Evolutionary conservation across 2,888 invertebrate genomes (phyloP).

Genomic region (Norana najaformis): DNA sequence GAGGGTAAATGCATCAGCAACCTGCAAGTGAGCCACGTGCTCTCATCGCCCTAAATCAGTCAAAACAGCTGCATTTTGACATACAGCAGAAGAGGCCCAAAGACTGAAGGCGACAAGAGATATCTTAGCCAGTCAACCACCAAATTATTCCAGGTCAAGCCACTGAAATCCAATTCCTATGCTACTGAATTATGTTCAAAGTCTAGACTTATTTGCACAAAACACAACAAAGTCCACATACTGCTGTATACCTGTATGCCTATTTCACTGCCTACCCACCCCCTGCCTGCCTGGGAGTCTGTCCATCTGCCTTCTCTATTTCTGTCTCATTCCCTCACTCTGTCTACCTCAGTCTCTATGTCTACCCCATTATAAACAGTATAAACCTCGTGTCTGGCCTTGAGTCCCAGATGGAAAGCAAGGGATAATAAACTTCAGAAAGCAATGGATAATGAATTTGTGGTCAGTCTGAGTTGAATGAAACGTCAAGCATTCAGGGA

Average conservation of each 20-base stretch:
- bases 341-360: background rate
- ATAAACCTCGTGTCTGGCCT: background rate
- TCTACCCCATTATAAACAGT: background rate
- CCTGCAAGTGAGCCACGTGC: too few relatives aligned
- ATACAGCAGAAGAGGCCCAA: background rate
- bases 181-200: background rate
- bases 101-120: background rate
- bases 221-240: background rate
- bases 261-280: too few relatives aligned
- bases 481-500: conserved; percentile 7
- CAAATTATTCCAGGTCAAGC: background rate
- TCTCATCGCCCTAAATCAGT: too few relatives aligned
- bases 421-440: background rate
- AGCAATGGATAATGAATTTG: background rate
- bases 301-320: background rate
- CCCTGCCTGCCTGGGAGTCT: background rate
- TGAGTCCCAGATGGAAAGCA: background rate
- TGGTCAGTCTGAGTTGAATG: background rate
- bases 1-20: too few relatives aligned
- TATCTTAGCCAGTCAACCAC: background rate
- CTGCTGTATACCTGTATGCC: too few relatives aligned
- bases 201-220: background rate
- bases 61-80: background rate
- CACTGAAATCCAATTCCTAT: conserved; percentile 1
- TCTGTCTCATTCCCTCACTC: background rate